These are phyloP conservation scores for Aproaerema taeniolella DNA, from an alignment of 2,888 invertebrate species.

Conservation along the genomic window DNA sequence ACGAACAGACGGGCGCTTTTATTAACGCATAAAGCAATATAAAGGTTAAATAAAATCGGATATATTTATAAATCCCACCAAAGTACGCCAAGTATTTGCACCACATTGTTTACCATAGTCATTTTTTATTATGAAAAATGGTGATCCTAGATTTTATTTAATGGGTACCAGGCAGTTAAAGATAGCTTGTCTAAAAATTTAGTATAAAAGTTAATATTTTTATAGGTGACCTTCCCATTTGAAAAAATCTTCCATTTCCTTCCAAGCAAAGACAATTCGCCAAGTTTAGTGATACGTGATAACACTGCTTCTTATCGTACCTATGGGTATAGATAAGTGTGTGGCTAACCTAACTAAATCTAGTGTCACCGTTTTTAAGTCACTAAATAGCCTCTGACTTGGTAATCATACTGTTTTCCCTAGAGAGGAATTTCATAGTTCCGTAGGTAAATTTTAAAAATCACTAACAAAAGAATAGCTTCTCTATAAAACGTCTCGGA, in stretches of 20 bases:
- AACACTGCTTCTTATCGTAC: not conserved
- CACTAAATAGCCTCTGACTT: too few relatives aligned
- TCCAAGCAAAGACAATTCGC: not conserved
- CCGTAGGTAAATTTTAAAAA: too few relatives aligned
- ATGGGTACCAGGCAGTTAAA: not conserved
- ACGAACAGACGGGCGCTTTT: conserved; percentile 30
- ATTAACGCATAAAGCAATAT: not conserved
- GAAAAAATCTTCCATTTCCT: not conserved
- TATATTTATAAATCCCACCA: not conserved
- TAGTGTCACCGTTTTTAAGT: too few relatives aligned
- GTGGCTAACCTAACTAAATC: not conserved
- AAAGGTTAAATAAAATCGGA: not conserved
- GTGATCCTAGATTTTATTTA: not conserved
- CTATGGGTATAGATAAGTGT: not conserved
- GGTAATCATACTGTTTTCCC: too few relatives aligned
- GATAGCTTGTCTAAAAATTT: not conserved
- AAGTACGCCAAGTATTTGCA: too few relatives aligned
- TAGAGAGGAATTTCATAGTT: too few relatives aligned
- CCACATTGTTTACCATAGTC: not conserved
- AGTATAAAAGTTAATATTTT: not conserved
- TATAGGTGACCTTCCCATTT: not conserved
- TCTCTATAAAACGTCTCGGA: not conserved
- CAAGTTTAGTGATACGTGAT: too few relatives aligned
- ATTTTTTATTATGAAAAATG: not conserved
- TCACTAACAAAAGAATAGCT: not conserved